Conservation (phyloP, 2,113 vertebrate species). For the Gambusia holbrooki region DNA sequence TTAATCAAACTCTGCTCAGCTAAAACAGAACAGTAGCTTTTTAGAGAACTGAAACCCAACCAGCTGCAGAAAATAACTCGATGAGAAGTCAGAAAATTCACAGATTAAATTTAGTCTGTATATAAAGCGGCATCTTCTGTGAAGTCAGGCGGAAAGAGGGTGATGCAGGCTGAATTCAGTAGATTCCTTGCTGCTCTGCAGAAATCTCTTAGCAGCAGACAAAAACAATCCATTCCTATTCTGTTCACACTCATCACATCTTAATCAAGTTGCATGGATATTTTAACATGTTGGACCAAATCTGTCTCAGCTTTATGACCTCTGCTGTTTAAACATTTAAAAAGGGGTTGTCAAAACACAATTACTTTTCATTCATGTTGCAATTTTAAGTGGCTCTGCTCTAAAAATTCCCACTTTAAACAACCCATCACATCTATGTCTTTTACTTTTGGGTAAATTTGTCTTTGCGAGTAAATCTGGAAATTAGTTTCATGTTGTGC, state of each 20-base stretch:
- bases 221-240: slow-evolving; percentile 63
- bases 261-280: slow-evolving; percentile 1
- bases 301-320: not conserved
- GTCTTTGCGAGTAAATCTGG: not conserved
- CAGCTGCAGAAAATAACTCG: not conserved
- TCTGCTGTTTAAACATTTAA: not conserved
- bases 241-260: slow-evolving; percentile 41
- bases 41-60: not conserved
- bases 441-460: not conserved
- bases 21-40: not conserved
- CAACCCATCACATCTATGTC: not conserved
- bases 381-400: too few relatives aligned
- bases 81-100: not conserved
- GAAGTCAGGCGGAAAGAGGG: slow-evolving; percentile 17
- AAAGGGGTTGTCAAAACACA: too few relatives aligned
- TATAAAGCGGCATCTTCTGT: not conserved
- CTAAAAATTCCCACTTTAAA: not conserved
- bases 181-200: slow-evolving; percentile 61
- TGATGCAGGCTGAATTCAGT: slow-evolving; percentile 3
- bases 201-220: slow-evolving; percentile 71
- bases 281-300: not conserved
- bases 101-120: not conserved
- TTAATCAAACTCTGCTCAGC: not conserved
- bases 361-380: too few relatives aligned
- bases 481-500: not conserved